Conservation (phyloP, 1,140 invertebrate species). For the Papilio polytes region DNA sequence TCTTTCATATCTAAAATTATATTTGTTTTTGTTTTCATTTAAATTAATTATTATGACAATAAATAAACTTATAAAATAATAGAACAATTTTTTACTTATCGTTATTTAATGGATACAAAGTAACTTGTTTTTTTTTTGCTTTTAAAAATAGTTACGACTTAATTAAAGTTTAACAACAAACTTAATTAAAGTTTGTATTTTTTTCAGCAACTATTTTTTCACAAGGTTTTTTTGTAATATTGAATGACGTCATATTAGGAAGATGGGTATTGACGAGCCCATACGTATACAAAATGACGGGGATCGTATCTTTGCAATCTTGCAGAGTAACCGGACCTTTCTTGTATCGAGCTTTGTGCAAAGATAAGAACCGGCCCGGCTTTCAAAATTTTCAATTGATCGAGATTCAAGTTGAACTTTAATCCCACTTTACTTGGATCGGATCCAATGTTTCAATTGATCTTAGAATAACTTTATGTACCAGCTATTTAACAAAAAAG, state of each 20-base stretch:
- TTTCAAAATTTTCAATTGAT: conserved; percentile 28
- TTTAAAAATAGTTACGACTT: too few relatives aligned
- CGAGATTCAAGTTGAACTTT: conserved; percentile 6
- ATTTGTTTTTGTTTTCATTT: background rate
- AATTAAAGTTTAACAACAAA: too few relatives aligned
- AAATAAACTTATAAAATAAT: background rate
- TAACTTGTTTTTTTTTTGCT: too few relatives aligned
- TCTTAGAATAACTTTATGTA: background rate
- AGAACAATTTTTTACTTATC: background rate
- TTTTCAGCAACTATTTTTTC: background rate
- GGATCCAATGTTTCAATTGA: conserved; percentile 5
- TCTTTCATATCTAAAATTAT: background rate
- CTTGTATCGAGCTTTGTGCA: conserved; percentile 12
- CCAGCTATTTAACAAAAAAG: too few relatives aligned
- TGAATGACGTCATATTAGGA: background rate
- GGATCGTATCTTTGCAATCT: conserved; percentile 10
- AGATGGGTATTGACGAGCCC: background rate
- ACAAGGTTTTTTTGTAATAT: background rate
- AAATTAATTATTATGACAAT: background rate
- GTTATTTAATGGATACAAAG: background rate
- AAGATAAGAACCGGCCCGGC: background rate
- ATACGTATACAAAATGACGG: conserved; percentile 1
- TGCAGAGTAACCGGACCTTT: background rate
- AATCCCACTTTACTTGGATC: conserved; percentile 9
- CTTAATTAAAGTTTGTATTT: too few relatives aligned